phyloP scores from a whole-genome alignment of 2,797 vertebrate genomes.

The Notolabrus celidotus region DNA sequence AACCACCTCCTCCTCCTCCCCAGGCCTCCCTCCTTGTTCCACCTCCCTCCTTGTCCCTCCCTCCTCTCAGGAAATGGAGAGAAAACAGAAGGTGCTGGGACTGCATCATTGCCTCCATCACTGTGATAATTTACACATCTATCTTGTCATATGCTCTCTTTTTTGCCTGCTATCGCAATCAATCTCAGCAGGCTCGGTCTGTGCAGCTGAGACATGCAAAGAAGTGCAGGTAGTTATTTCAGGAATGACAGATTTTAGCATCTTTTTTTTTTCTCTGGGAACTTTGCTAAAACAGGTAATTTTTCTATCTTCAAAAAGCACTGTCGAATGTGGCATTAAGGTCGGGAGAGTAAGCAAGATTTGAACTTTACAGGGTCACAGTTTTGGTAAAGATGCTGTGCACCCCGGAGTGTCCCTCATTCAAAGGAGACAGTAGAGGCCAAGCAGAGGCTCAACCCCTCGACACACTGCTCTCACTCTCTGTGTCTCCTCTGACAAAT shows the following conservation, averaged over 20 bases:
- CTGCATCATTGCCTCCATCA: constrained; percentile 99
- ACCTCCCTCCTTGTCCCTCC: constrained; percentile 68
- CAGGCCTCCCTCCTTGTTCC: constrained; percentile 59
- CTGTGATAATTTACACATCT: constrained; percentile 99
- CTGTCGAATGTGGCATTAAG: constrained; percentile 34
- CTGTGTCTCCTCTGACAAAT: constrained; percentile 65
- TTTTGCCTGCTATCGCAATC: constrained; percentile 94
- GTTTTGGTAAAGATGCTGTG: constrained; percentile 33
- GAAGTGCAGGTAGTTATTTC: constrained; percentile 76
- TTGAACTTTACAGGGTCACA: constrained; percentile 21
- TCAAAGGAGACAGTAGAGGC: constrained; percentile 36
- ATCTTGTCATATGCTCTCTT: constrained; percentile 99
- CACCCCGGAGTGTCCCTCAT: constrained; percentile 26
- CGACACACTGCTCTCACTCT: constrained; percentile 37
- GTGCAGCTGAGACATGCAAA: constrained; percentile 83
- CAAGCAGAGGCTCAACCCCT: constrained; percentile 39
- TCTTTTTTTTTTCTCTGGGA: constrained; percentile 50
- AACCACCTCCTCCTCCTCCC: constrained; percentile 50
- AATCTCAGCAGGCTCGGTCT: constrained; percentile 94
- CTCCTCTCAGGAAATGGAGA: constrained; percentile 77
- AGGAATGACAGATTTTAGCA: constrained; percentile 55
- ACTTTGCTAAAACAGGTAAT: constrained; percentile 57
- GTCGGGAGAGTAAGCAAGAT: constrained; percentile 2
- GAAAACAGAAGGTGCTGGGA: constrained; percentile 99
- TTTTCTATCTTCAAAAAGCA: constrained; percentile 41